phyloP scores from a whole-genome alignment of 2,888 invertebrate genomes.

The Arrhopalites spinosus region DNA sequence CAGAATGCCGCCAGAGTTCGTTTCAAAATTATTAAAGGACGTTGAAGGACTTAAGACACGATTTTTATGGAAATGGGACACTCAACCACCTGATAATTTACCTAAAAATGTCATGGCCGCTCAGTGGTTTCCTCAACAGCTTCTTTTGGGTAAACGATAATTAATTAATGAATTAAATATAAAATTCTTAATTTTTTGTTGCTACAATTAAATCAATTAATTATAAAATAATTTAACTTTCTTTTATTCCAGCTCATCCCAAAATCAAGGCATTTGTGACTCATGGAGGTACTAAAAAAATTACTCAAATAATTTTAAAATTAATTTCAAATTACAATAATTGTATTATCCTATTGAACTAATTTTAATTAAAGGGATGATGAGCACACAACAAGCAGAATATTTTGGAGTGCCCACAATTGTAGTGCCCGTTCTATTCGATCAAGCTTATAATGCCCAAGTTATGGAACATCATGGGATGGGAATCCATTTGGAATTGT shows the following conservation, averaged over 20 bases:
- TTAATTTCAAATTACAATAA: too few species aligned
- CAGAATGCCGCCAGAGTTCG: constrained; percentile 27
- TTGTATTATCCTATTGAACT: too few species aligned
- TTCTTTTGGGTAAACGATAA: neutral
- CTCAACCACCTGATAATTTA: constrained; percentile 34
- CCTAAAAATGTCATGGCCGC: constrained; percentile 49
- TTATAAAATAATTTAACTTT: neutral
- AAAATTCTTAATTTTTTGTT: too few species aligned
- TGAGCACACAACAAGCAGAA: neutral
- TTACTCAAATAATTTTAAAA: too few species aligned
- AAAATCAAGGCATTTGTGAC: neutral
- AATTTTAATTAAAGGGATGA: neutral
- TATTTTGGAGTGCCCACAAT: neutral
- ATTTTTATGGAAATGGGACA: constrained; percentile 56
- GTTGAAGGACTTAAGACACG: constrained; percentile 32
- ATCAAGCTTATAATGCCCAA: neutral
- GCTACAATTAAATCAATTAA: neutral
- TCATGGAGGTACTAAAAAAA: neutral
- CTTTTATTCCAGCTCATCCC: neutral
- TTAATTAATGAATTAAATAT: neutral
- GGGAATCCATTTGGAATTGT: neutral
- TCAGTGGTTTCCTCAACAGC: constrained; percentile 54
- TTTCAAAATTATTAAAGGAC: constrained; percentile 5
- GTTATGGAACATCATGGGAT: neutral
- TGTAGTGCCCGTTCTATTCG: neutral